phyloP scores from a whole-genome alignment of 2,113 vertebrate species.

The Regulus satrapa region DNA sequence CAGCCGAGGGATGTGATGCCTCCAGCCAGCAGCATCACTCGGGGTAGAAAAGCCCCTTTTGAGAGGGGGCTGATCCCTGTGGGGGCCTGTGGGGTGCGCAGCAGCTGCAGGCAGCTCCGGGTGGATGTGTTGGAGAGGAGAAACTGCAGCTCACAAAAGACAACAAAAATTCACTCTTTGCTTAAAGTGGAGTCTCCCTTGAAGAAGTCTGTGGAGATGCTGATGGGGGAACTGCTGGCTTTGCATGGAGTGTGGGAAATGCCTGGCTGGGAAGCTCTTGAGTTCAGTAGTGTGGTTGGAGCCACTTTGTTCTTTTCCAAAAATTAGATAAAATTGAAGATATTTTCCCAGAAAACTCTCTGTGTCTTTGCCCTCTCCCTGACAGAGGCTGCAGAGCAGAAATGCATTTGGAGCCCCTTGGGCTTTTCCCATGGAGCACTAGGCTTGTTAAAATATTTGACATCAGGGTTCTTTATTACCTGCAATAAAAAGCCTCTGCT shows the following conservation, averaged over 20 bases:
- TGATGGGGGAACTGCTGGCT: neutral
- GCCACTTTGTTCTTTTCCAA: neutral
- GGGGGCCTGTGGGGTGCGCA: rapidly evolving
- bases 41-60: rapidly evolving
- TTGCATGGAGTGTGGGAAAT: rapidly evolving
- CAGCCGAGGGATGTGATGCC: neutral
- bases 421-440: slow-evolving; percentile 23
- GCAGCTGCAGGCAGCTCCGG: neutral
- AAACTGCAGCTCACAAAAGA: neutral
- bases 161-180: neutral
- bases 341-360: slow-evolving; percentile 18
- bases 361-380: neutral
- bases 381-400: neutral
- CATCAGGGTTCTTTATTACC: slow-evolving; percentile 47
- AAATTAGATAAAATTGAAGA: neutral
- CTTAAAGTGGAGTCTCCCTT: neutral
- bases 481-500: slow-evolving; percentile 52
- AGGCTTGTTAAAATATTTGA: slow-evolving; percentile 43
- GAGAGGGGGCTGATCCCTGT: neutral
- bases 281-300: neutral
- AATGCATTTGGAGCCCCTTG: neutral
- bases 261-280: neutral
- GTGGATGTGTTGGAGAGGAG: neutral
- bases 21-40: rapidly evolving
- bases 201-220: neutral